phyloP scores from a whole-genome alignment of 23 tunicate genomes.

The Phallusia fumigata region DNA sequence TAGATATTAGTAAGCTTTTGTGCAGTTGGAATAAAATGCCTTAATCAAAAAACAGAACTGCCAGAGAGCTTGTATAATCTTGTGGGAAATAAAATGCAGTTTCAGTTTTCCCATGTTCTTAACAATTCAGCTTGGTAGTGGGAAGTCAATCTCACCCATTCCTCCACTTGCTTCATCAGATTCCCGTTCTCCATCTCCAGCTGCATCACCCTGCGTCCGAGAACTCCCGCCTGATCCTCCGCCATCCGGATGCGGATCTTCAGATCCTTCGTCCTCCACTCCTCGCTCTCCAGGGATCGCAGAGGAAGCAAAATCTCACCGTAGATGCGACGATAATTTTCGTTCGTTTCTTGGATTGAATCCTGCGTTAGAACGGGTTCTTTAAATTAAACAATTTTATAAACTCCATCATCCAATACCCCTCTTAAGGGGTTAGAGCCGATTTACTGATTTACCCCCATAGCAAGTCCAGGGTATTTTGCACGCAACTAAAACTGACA shows the following conservation, averaged over 20 bases:
- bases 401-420: too few species aligned
- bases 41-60: too few species aligned
- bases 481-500: too few species aligned
- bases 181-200: conserved; percentile 72
- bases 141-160: not conserved
- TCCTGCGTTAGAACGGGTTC: conserved; percentile 13
- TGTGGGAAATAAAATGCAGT: too few species aligned
- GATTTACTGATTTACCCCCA: too few species aligned
- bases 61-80: too few species aligned
- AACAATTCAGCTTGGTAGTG: too few species aligned
- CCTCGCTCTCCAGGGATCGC: conserved; percentile 19
- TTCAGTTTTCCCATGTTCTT: too few species aligned
- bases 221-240: conserved; percentile 75
- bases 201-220: conserved; percentile 57
- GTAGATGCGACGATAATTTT: conserved; percentile 15
- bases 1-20: not conserved
- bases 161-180: conserved; percentile 33
- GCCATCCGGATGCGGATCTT: conserved; percentile 44
- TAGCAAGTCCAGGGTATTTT: too few species aligned
- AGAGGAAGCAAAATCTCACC: conserved; percentile 21
- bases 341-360: conserved; percentile 6
- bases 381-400: too few species aligned
- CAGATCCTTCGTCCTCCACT: conserved; percentile 34
- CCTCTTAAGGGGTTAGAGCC: too few species aligned
- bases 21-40: too few species aligned